Evolutionary conservation across 92 coral and sea anemone genomes (phyloP), one percentile per base, ranked within the genome.

Genomic region (Epizoanthus scotinus): DNA sequence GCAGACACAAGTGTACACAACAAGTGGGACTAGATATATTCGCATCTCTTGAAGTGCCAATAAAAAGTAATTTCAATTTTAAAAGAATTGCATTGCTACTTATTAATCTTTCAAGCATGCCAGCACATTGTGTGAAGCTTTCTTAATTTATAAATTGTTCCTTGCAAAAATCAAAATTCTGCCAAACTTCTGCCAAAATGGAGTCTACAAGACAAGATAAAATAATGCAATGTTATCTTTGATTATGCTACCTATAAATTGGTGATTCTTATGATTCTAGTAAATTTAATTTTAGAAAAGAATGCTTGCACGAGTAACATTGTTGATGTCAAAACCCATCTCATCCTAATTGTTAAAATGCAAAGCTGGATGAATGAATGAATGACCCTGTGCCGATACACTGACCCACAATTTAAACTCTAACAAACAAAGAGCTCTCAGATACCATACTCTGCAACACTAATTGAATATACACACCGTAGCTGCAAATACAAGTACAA

Each of bases 311-410:
- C 21, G 40, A 40, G 47, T 21, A 36, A 6, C 12, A n/a, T 59
- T 75, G 52, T 38, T 75, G 57, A 58, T 63, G 53, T 31, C 34
- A 28, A 64, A 75, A 27, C 8, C 53, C 69, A 75, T 38, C 59
- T 31, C 22, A 75, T 21, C 36, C 24, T 75, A 14, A 75, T 57
- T 75, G 63, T 38, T 36, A 36, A 14, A 67, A 75, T 36, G 44
- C 47, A 4, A 22, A 36, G 26, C 52, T 34, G 52, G 14, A 7
- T 47, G 52, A 47, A 47, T 20, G 63, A 40, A 53, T 38, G 17
- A 75, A 59, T 71, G 42, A 40, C 5, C 61, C 63, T 28, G 22
- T 25, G 12, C 28, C 21, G 47, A 17, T 52, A 3, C 53, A 67
- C 72, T 13, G 27, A 40, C 63, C 27, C 28, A 40, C 20, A 25